These are phyloP conservation scores for Virgularia gustaviana DNA, from an alignment of 92 coral and sea anemone species.

Conservation along the genomic window DNA sequence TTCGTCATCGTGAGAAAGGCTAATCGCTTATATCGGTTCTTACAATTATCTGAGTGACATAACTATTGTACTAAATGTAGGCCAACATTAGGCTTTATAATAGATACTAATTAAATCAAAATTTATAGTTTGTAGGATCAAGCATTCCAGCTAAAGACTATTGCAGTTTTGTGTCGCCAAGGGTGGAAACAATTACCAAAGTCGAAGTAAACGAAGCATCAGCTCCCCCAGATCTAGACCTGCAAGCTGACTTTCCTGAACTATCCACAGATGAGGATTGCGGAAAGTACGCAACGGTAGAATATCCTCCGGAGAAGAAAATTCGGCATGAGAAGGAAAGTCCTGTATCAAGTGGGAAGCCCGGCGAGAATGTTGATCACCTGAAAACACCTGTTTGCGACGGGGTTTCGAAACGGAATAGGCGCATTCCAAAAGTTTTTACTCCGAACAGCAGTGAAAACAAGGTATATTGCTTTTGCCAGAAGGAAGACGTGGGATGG, in stretches of 20 bases:
- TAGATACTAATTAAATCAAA: background rate
- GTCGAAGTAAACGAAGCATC: too few relatives aligned
- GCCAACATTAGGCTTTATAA: too few relatives aligned
- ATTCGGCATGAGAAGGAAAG: background rate
- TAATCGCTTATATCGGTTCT: too few relatives aligned
- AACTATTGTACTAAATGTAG: background rate
- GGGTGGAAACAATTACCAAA: background rate
- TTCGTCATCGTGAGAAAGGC: too few relatives aligned
- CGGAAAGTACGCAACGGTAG: background rate
- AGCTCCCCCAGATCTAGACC: too few relatives aligned
- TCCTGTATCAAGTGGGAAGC: background rate
- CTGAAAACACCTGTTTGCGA: background rate
- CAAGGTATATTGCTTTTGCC: slow-evolving; percentile 4
- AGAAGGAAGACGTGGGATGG: slow-evolving; percentile 18
- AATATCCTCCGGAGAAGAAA: background rate
- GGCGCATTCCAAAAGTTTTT: background rate
- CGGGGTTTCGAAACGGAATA: background rate
- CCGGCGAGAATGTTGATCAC: background rate
- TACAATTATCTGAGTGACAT: background rate
- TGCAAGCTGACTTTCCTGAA: too few relatives aligned
- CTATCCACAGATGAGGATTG: too few relatives aligned
- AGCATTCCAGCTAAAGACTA: background rate
- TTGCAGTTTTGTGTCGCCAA: background rate
- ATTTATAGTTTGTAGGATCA: background rate
- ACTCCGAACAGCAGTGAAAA: background rate